Base-by-base conservation (phyloP, 2,888 invertebrate genomes). In the Nasonovia ribisnigri region DNA sequence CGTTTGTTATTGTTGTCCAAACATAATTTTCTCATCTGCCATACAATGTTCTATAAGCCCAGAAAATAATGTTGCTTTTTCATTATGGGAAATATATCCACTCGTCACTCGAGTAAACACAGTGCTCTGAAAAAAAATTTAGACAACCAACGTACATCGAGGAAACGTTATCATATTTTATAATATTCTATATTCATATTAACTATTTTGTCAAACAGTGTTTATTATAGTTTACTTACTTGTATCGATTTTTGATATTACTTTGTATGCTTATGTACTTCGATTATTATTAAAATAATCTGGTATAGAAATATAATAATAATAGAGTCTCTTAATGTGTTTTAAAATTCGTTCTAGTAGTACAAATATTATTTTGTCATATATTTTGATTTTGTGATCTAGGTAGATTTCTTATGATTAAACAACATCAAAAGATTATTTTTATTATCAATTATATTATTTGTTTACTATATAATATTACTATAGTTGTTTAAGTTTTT, bases 31-130 rank as follows among this genome's bases (percentile, higher is more conserved):
- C n/a, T 87, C 87, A 48, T 51, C 20, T 77, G 20, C 77, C 8
- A 42, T 8, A 77, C 77, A 36, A 77, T 77, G 36, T 8, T 36
- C 36, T 36, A 77, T 77, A 77, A 77, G 77, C 77, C 36, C 36
- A 36, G 77, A 77, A 77, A 77, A 77, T 77, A 77, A 77, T 77
- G 77, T 77, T 77, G 77, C 77, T 77, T 77, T 77, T 77, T 77
- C 77, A 77, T 77, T 36, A 77, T 77, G 77, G 77, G 36, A 42
- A 77, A 20, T 36, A 77, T 77, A 77, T 77, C 77, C 77, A 77
- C 77, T 36, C 36, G 77, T 77, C 77, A 77, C 77, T 77, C 36
- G 36, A 36, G 77, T 20, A 36, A 77, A 77, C 77, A 77, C 20
- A 36, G 77, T 6, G 36, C 36, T 77, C 16, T 16, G 13, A 20